Percentiles rank a stretch among this genome's conserved stretches.
Conservation (phyloP, 2,888 invertebrate species). For the Maniola hyperantus region DNA sequence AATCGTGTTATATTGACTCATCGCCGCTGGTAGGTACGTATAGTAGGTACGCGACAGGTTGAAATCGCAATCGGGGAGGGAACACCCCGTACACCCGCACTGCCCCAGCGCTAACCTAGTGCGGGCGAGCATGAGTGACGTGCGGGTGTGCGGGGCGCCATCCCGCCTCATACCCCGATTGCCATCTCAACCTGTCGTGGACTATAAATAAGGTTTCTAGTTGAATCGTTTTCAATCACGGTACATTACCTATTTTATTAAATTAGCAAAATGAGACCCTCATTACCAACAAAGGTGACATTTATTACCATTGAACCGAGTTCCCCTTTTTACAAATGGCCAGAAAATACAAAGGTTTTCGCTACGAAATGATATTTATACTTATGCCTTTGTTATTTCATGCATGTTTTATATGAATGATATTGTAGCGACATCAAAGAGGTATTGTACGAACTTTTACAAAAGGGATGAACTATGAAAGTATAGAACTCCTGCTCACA, state of each 20-base stretch:
- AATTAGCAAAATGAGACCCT: neutral
- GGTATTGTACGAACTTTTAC: neutral
- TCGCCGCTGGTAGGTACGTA: too few relatives aligned
- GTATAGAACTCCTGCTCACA: neutral
- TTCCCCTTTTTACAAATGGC: neutral
- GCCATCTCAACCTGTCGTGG: too few relatives aligned
- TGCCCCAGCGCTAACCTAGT: too few relatives aligned
- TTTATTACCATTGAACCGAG: neutral
- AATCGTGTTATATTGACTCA: too few relatives aligned
- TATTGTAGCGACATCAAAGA: neutral
- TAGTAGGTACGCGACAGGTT: too few relatives aligned
- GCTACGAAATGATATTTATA: neutral
- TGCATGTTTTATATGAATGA: neutral
- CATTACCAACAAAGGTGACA: neutral
- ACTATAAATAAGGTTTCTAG: too few relatives aligned
- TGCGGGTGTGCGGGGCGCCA: too few relatives aligned
- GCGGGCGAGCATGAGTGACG: too few relatives aligned
- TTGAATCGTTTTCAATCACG: too few relatives aligned
- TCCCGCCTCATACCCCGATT: too few relatives aligned
- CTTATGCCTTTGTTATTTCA: constrained; percentile 1
- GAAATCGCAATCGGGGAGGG: too few relatives aligned
- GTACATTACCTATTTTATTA: neutral
- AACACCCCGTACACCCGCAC: too few relatives aligned
- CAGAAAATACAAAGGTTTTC: constrained; percentile 2
- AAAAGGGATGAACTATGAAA: neutral